A percentile compares a stretch with the other conserved stretches of the same genome.
phyloP scores from a whole-genome alignment of 2,113 vertebrate genomes.

The Malaclemys terrapin region DNA sequence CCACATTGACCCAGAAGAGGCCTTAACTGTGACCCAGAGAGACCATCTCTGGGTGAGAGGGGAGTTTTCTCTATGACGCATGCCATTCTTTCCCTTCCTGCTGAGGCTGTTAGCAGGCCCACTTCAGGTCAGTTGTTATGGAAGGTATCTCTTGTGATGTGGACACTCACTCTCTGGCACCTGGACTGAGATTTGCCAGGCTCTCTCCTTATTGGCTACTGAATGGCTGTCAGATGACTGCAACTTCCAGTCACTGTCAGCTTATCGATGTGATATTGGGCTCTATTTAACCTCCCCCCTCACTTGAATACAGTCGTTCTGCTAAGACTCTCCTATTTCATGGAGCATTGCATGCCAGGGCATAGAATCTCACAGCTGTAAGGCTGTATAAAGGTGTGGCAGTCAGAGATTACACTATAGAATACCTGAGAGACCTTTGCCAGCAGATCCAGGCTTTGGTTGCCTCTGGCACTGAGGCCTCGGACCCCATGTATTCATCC shows the following conservation, averaged over 20 bases:
- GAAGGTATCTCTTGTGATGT: conserved; percentile 4
- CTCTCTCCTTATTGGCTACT: background rate
- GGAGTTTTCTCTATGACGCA: background rate
- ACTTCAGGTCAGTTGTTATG: conserved; percentile 25
- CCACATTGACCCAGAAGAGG: background rate
- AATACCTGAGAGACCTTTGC: background rate
- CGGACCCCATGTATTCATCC: background rate
- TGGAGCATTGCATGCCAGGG: background rate
- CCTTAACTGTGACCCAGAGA: background rate
- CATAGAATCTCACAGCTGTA: background rate
- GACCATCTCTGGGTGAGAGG: background rate
- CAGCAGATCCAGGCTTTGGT: background rate
- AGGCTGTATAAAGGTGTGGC: background rate
- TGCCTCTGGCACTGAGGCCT: background rate
- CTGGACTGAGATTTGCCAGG: background rate
- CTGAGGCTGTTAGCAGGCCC: background rate
- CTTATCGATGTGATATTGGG: background rate
- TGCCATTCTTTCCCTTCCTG: background rate
- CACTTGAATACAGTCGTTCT: background rate
- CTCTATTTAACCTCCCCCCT: background rate
- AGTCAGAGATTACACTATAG: background rate
- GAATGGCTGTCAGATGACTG: background rate
- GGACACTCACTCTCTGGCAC: background rate
- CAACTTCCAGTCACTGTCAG: background rate
- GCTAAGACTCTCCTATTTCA: background rate